These are phyloP conservation scores for Zaprionus gabonicus DNA, from an alignment of 1,140 invertebrate genomes.

Conservation along the genomic window DNA sequence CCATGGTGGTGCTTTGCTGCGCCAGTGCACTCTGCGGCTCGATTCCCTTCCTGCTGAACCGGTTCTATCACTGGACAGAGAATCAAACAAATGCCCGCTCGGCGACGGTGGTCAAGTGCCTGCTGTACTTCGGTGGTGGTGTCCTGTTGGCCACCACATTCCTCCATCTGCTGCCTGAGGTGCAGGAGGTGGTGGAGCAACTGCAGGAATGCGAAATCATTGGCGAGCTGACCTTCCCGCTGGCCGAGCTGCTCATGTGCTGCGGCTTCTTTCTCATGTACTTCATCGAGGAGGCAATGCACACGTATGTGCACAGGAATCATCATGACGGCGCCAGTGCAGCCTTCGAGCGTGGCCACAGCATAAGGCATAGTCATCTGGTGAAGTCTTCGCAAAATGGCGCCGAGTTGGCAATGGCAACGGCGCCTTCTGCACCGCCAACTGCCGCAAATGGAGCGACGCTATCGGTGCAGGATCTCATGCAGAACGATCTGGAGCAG, in stretches of 20 bases:
- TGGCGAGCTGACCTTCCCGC: conserved; percentile 86
- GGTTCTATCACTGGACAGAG: conserved; percentile 87
- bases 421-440: neutral
- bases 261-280: conserved; percentile 94
- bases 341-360: conserved; percentile 78
- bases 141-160: conserved; percentile 96
- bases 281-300: conserved; percentile 92
- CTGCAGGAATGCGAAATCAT: conserved; percentile 86
- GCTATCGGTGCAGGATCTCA: conserved; percentile 65
- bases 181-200: conserved; percentile 88
- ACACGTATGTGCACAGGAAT: conserved; percentile 87
- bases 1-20: conserved; percentile 89
- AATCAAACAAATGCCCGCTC: conserved; percentile 85
- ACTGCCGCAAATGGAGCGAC: conserved; percentile 31
- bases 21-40: conserved; percentile 89
- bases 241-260: conserved; percentile 90
- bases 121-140: conserved; percentile 95
- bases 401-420: neutral
- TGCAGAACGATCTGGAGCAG: conserved; percentile 67
- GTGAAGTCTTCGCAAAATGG: conserved; percentile 48
- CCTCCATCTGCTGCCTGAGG: conserved; percentile 95
- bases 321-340: conserved; percentile 73
- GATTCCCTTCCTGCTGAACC: conserved; percentile 88
- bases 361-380: conserved; percentile 74
- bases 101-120: conserved; percentile 85